Conservation (phyloP, 2,113 vertebrate species). For the Apteryx mantelli region DNA sequence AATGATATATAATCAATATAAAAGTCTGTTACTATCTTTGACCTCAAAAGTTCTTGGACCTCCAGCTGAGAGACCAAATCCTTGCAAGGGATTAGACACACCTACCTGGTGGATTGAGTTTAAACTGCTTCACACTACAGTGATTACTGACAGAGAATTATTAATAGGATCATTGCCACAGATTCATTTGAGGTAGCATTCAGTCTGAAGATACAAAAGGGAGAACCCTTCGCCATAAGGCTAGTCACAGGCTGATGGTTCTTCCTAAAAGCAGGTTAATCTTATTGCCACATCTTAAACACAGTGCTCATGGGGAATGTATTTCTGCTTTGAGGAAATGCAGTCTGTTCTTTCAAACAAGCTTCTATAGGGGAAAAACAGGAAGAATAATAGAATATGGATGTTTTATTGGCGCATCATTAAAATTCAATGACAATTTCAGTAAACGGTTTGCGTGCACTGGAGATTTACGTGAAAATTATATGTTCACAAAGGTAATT, state of each 20-base stretch:
- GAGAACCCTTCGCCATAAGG: background rate
- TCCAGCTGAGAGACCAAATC: background rate
- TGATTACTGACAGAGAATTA: background rate
- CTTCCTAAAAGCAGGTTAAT: background rate
- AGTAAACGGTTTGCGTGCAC: background rate
- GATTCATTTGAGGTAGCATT: background rate
- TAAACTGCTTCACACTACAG: background rate
- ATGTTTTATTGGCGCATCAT: background rate
- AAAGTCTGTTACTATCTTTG: background rate
- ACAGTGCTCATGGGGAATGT: background rate
- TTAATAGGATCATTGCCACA: background rate
- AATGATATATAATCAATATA: background rate
- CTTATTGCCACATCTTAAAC: conserved; percentile 5
- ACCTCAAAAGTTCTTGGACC: background rate
- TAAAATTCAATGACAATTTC: conserved; percentile 26
- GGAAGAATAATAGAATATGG: background rate
- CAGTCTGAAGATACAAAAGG: background rate
- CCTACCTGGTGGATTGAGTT: background rate
- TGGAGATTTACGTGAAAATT: background rate
- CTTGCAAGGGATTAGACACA: background rate
- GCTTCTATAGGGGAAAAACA: background rate
- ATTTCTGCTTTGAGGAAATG: conserved; percentile 3
- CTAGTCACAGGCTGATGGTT: background rate
- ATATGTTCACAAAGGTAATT: background rate
- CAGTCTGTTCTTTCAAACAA: background rate